phyloP scores from a whole-genome alignment of 1,140 invertebrate genomes.

The Drosophila nasuta region DNA sequence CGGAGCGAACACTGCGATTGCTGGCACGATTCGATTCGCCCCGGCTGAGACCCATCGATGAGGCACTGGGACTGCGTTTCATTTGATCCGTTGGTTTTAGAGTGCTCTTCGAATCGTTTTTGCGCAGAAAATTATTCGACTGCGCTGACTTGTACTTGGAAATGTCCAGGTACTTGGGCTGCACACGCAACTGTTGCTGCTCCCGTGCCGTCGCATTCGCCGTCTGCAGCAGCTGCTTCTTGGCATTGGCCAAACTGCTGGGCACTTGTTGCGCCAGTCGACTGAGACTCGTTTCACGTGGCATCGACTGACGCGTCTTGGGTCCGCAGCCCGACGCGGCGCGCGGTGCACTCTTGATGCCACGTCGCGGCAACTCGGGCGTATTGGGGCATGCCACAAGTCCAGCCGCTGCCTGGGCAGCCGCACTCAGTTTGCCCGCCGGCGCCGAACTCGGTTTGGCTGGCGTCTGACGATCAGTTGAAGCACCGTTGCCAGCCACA shows the following conservation, averaged over 20 bases:
- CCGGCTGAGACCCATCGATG: slow-evolving; percentile 74
- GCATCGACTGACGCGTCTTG: slow-evolving; percentile 78
- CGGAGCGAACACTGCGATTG: slow-evolving; percentile 77
- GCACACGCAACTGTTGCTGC: slow-evolving; percentile 55
- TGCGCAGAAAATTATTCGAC: slow-evolving; percentile 86
- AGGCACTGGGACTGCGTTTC: slow-evolving; percentile 82
- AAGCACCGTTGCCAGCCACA: slow-evolving; percentile 56
- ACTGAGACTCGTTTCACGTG: slow-evolving; percentile 80
- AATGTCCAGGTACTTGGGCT: slow-evolving; percentile 86
- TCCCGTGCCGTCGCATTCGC: slow-evolving; percentile 54
- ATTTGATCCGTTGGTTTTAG: slow-evolving; percentile 83
- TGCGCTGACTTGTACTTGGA: slow-evolving; percentile 86
- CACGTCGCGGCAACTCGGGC: slow-evolving; percentile 85
- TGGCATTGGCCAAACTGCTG: slow-evolving; percentile 80
- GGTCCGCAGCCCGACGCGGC: slow-evolving; percentile 45
- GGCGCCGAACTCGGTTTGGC: slow-evolving; percentile 75
- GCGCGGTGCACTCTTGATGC: slow-evolving; percentile 71
- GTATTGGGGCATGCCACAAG: slow-evolving; percentile 86
- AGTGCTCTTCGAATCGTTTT: slow-evolving; percentile 87
- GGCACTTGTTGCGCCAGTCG: slow-evolving; percentile 80
- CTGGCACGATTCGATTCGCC: slow-evolving; percentile 72
- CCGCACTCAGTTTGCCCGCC: slow-evolving; percentile 56
- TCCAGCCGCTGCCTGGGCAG: slow-evolving; percentile 61
- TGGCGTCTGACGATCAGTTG: slow-evolving; percentile 47
- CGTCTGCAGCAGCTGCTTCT: slow-evolving; percentile 82